Evolutionary conservation across 2,797 vertebrate species (phyloP).

Genomic region (Hylomyscus alleni): DNA sequence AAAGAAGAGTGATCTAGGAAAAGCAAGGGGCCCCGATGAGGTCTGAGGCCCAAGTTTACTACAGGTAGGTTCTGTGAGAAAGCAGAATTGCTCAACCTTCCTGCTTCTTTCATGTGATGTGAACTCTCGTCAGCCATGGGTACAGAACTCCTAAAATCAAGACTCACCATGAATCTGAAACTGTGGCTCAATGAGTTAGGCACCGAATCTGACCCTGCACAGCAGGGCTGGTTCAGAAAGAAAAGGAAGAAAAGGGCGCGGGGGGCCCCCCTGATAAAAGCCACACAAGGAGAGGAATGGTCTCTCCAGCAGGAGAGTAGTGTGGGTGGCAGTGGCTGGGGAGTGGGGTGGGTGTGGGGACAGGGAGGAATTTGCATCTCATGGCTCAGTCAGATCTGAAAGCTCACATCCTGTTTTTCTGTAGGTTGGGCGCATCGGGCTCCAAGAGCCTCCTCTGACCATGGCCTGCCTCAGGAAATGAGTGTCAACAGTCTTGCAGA

Average conservation of each 20-base stretch:
- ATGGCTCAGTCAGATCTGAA: conserved; percentile 76
- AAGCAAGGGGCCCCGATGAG: neutral
- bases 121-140: neutral
- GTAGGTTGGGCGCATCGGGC: conserved; percentile 40
- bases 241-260: neutral
- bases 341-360: conserved; percentile 6
- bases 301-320: conserved; percentile 36
- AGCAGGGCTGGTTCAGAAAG: neutral
- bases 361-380: conserved; percentile 79
- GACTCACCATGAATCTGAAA: neutral
- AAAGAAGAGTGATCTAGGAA: neutral
- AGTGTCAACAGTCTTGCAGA: conserved; percentile 68
- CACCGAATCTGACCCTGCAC: neutral
- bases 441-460: conserved; percentile 72
- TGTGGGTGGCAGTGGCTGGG: neutral
- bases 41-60: neutral
- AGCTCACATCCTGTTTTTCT: conserved; percentile 88
- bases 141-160: neutral
- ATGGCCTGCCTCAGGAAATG: conserved; percentile 79
- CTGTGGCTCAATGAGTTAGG: neutral
- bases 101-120: neutral
- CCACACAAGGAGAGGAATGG: neutral
- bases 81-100: neutral
- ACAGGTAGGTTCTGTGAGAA: neutral
- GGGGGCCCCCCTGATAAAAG: neutral